Evolutionary conservation across 2,888 invertebrate species (phyloP).

Genomic region (Melipona bicolor): DNA sequence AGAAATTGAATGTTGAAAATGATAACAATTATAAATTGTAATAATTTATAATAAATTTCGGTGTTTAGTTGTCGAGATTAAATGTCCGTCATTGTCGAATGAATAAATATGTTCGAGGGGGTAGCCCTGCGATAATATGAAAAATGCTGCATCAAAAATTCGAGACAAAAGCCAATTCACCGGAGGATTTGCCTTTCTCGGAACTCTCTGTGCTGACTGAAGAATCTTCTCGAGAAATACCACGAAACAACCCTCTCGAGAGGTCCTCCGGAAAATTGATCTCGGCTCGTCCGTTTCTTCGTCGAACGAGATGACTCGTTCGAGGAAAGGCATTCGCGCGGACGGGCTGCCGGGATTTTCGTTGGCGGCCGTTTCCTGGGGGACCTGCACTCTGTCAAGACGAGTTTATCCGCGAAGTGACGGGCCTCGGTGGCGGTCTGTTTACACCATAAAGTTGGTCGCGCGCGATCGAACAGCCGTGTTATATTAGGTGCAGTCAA

Average conservation of each 20-base stretch:
- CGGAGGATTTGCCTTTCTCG: conserved; percentile 11
- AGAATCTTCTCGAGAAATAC: conserved; percentile 24
- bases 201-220: not conserved
- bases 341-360: conserved; percentile 59
- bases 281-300: conserved; percentile 3
- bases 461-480: conserved; percentile 60
- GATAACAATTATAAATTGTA: too few species aligned
- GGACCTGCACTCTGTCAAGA: conserved; percentile 73
- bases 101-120: not conserved
- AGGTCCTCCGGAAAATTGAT: conserved; percentile 54
- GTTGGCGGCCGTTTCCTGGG: conserved; percentile 65
- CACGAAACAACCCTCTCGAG: conserved; percentile 26
- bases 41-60: too few species aligned
- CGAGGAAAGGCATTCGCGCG: conserved; percentile 57
- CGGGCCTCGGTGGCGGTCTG: conserved; percentile 61
- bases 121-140: not conserved
- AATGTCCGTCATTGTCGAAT: not conserved
- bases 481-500: conserved; percentile 65
- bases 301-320: conserved; percentile 15
- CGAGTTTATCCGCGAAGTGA: conserved; percentile 71
- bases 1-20: too few species aligned
- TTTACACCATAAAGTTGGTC: conserved; percentile 68
- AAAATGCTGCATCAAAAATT: conserved; percentile 7
- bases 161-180: conserved; percentile 8
- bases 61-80: too few species aligned